phyloP scores from a whole-genome alignment of 2,888 invertebrate species.

The Drosophila meridionalis region DNA sequence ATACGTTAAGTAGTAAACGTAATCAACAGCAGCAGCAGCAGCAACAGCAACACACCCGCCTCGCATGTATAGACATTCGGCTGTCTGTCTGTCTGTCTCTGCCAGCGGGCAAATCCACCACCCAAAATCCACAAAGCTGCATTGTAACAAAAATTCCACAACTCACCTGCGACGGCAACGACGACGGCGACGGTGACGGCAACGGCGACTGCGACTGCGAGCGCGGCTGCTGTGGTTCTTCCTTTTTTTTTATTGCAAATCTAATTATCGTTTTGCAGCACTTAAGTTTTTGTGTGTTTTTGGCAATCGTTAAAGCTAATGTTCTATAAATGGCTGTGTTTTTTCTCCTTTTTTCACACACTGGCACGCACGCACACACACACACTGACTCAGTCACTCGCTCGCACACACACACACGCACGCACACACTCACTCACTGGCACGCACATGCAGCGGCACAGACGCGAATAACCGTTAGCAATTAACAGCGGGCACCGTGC shows the following conservation, averaged over 20 bases:
- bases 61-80: conserved; percentile 61
- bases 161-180: conserved; percentile 66
- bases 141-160: conserved; percentile 68
- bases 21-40: conserved; percentile 26
- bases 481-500: conserved; percentile 57
- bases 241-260: conserved; percentile 37
- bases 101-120: conserved; percentile 60
- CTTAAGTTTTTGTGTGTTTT: conserved; percentile 26
- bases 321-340: conserved; percentile 41
- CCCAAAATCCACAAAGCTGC: conserved; percentile 50
- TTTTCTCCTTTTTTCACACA: conserved; percentile 43
- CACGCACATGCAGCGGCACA: conserved; percentile 69
- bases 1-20: conserved; percentile 8
- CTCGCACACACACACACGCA: conserved; percentile 27
- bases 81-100: conserved; percentile 41
- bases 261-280: conserved; percentile 54
- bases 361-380: conserved; percentile 39
- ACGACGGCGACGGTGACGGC: conserved; percentile 23
- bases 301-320: conserved; percentile 59
- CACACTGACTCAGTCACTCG: conserved; percentile 39
- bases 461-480: conserved; percentile 54
- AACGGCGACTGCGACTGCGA: conserved; percentile 15
- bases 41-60: conserved; percentile 31
- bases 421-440: conserved; percentile 46
- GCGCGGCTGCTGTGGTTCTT: conserved; percentile 17